phyloP scores from a whole-genome alignment of 2,888 invertebrate species.

The Mylabris sibirica region DNA sequence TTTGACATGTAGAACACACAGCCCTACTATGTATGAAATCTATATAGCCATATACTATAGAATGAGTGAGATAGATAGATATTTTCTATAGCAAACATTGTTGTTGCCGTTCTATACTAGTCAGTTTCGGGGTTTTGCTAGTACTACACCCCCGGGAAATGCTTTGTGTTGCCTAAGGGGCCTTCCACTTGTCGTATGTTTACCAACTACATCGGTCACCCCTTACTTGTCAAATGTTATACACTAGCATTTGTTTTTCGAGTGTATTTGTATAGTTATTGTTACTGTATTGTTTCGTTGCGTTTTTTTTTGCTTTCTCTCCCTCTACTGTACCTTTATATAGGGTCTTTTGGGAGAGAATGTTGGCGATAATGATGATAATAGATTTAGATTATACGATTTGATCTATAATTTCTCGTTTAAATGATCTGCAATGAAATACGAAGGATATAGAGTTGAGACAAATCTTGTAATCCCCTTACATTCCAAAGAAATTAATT shows the following conservation, averaged over 20 bases:
- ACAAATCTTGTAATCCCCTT: too few species aligned
- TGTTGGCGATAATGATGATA: conserved; percentile 41
- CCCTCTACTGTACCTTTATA: conserved; percentile 20
- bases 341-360: conserved; percentile 31
- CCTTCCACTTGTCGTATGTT: conserved; percentile 44
- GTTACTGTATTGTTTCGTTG: conserved; percentile 37
- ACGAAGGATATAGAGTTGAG: too few species aligned
- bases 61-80: conserved; percentile 30
- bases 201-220: conserved; percentile 40
- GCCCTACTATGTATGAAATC: conserved; percentile 9
- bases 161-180: conserved; percentile 45
- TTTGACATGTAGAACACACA: conserved; percentile 63
- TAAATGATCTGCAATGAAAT: too few species aligned
- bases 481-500: too few species aligned
- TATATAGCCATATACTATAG: too few species aligned
- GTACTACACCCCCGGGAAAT: conserved; percentile 55
- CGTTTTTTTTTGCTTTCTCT: conserved; percentile 38
- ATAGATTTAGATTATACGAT: conserved; percentile 48
- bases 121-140: conserved; percentile 33
- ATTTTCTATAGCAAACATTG: not conserved
- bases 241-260: conserved; percentile 54
- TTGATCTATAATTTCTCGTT: not conserved
- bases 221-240: conserved; percentile 59
- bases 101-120: conserved; percentile 35
- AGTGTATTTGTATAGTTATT: conserved; percentile 49